phyloP scores from a whole-genome alignment of 2,113 vertebrate species.

The Hypocryptadius cinnamomeus region DNA sequence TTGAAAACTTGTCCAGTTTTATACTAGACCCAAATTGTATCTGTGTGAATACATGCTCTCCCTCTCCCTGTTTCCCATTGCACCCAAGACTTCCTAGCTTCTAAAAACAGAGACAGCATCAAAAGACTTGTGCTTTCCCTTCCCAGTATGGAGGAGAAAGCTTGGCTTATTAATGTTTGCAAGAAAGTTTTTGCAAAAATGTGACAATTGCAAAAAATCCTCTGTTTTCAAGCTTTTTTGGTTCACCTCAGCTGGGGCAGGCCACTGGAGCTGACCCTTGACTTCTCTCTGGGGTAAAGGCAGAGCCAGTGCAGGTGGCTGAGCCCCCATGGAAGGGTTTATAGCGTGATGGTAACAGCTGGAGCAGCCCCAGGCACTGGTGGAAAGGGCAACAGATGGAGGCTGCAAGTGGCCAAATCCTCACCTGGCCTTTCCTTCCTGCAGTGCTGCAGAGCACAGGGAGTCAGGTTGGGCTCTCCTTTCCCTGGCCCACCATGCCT shows the following conservation, averaged over 20 bases:
- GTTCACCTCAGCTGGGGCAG: background rate
- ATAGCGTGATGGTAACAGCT: background rate
- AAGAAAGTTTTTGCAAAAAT: background rate
- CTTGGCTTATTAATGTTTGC: background rate
- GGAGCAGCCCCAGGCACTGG: background rate
- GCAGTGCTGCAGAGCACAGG: rapidly evolving
- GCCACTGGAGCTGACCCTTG: background rate
- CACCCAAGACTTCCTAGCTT: background rate
- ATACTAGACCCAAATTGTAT: background rate
- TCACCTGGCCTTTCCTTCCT: background rate
- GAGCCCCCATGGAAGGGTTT: background rate
- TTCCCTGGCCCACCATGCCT: background rate
- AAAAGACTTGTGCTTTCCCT: rapidly evolving
- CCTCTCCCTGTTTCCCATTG: background rate
- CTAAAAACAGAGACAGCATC: background rate
- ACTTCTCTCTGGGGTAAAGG: background rate
- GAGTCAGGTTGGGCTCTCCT: background rate
- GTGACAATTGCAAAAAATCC: background rate
- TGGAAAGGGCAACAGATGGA: background rate
- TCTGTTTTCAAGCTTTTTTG: background rate
- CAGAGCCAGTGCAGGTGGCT: background rate
- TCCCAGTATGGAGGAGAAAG: background rate
- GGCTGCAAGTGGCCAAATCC: background rate
- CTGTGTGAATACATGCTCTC: background rate
- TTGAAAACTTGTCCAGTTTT: background rate